Evolutionary conservation across 2,113 vertebrate species (phyloP).

Genomic region (Cairina moschata): DNA sequence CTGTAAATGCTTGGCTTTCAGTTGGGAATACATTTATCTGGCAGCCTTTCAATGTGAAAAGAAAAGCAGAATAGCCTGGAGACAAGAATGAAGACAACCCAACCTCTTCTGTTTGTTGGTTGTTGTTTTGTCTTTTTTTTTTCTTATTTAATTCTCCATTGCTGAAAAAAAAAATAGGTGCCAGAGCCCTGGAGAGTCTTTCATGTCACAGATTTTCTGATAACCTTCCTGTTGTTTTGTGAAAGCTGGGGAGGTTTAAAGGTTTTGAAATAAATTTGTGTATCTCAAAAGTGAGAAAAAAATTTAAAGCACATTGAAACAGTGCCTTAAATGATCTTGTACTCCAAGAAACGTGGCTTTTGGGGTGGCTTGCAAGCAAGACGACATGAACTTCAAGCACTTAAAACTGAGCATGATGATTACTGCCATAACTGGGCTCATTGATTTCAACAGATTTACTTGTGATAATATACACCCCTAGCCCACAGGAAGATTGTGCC

Average conservation of each 20-base stretch:
- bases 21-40: conserved; percentile 50
- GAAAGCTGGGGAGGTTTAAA: neutral
- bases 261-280: neutral
- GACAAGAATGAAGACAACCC: conserved; percentile 24
- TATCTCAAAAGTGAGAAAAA: neutral
- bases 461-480: neutral
- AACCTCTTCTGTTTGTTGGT: neutral
- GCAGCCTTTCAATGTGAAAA: conserved; percentile 35
- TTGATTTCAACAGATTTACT: conserved; percentile 40
- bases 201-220: neutral
- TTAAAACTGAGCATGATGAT: neutral
- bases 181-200: neutral
- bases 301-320: neutral
- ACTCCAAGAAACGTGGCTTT: neutral
- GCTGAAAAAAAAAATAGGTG: conserved; percentile 7
- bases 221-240: neutral
- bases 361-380: neutral
- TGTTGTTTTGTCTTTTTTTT: neutral
- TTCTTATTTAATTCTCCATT: neutral
- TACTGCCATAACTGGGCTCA: conserved; percentile 28
- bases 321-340: neutral
- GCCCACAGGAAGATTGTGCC: conserved; percentile 7
- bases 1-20: conserved; percentile 34
- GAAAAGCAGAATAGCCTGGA: conserved; percentile 51
- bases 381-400: neutral